Conservation (phyloP, 35 echinoderm and acorn worm species). For the Apostichopus californicus region DNA sequence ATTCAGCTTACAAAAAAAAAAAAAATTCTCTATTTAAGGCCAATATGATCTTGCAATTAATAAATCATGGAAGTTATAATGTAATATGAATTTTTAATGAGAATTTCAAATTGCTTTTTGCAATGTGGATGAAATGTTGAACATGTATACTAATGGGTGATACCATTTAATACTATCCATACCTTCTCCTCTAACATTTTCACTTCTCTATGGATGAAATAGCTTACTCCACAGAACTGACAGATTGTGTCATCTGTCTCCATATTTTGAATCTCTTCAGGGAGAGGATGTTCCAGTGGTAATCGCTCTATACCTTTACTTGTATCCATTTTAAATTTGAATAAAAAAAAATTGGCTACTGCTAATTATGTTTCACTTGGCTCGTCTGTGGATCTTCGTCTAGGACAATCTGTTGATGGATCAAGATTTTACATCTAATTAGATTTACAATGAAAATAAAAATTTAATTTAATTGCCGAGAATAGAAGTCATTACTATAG, state of each 20-base stretch:
- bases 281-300: slow-evolving; percentile 91
- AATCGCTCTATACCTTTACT: slow-evolving; percentile 73
- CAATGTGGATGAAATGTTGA: neutral
- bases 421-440: too few relatives aligned
- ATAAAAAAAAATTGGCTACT: neutral
- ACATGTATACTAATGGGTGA: too few relatives aligned
- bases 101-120: neutral
- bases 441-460: neutral
- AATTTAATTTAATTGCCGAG: neutral
- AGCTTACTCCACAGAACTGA: slow-evolving; percentile 97
- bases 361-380: neutral
- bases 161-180: neutral
- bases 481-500: too few relatives aligned
- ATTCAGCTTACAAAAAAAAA: too few relatives aligned
- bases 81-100: too few relatives aligned
- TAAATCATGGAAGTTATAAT: too few relatives aligned
- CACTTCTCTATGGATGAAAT: slow-evolving; percentile 96
- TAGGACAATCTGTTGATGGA: too few relatives aligned
- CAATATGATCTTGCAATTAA: too few relatives aligned
- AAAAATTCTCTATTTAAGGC: too few relatives aligned
- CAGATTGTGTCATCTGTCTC: slow-evolving; percentile 86
- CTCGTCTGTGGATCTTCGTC: too few relatives aligned
- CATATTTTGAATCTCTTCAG: slow-evolving; percentile 90
- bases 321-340: slow-evolving; percentile 25
- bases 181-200: slow-evolving; percentile 92